These are phyloP conservation scores for Sesia apiformis DNA, from an alignment of 2,888 invertebrate species.

Conservation along the genomic window DNA sequence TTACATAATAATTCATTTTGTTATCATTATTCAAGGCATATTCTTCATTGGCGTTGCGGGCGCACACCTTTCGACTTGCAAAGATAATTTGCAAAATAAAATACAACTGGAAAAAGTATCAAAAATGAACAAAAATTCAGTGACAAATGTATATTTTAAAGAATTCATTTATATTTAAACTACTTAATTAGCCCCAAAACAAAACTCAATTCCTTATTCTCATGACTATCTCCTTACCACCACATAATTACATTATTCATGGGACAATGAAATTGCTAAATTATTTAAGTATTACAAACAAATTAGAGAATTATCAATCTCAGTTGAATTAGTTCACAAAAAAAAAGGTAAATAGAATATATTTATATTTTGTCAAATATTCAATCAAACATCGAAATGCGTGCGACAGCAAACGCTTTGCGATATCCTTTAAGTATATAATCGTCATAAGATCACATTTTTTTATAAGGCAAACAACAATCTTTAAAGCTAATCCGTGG, in stretches of 20 bases:
- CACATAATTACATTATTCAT: too few relatives aligned
- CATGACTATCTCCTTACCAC: too few relatives aligned
- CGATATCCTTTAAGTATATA: constrained; percentile 63
- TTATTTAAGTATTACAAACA: too few relatives aligned
- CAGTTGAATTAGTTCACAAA: too few relatives aligned
- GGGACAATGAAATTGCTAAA: too few relatives aligned
- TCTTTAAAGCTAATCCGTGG: constrained; percentile 72
- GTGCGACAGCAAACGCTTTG: constrained; percentile 35
- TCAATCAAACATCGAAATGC: constrained; percentile 5
- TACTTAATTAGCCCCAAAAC: too few relatives aligned
- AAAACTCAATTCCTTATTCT: too few relatives aligned
- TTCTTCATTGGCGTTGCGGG: constrained; percentile 42
- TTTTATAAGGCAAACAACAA: constrained; percentile 74
- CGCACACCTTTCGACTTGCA: constrained; percentile 18
- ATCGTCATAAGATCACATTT: constrained; percentile 73
- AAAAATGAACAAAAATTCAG: too few relatives aligned
- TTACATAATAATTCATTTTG: constrained; percentile 67
- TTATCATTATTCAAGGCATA: constrained; percentile 71
- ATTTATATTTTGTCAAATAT: neutral
- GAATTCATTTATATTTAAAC: too few relatives aligned
- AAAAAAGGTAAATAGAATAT: neutral
- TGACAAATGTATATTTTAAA: too few relatives aligned
- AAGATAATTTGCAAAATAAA: neutral
- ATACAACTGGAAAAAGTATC: too few relatives aligned
- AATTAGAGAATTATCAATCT: too few relatives aligned